Evolutionary conservation across 2,888 invertebrate genomes (phyloP).

Genomic region (Acanthoscelides obtectus): DNA sequence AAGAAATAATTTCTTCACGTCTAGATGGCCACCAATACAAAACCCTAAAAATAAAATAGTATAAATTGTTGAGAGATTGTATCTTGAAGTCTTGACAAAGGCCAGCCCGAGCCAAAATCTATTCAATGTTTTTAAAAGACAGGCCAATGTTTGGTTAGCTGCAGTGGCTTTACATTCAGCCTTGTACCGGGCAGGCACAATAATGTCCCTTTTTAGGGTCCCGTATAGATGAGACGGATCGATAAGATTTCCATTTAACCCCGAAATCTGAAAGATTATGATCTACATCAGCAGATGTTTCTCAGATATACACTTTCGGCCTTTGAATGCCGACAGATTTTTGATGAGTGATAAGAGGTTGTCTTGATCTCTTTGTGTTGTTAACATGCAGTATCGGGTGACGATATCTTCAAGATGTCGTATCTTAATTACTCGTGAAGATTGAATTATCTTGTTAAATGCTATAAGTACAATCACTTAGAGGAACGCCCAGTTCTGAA

Average conservation of each 20-base stretch:
- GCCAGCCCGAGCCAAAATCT: conserved; percentile 42
- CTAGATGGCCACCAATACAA: conserved; percentile 45
- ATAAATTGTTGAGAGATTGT: conserved; percentile 42
- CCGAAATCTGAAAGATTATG: conserved; percentile 18
- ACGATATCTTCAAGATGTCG: conserved; percentile 21
- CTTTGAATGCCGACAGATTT: conserved; percentile 19
- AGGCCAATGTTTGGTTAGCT: conserved; percentile 68
- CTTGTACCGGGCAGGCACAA: conserved; percentile 30
- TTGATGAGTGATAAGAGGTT: conserved; percentile 19
- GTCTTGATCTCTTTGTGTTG: conserved; percentile 11
- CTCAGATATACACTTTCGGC: conserved; percentile 27
- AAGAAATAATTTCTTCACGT: conserved; percentile 50
- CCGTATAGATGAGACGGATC: conserved; percentile 39
- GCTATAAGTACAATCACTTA: no score
- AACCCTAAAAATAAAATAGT: conserved; percentile 36
- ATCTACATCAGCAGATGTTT: conserved; percentile 34
- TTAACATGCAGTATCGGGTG: conserved; percentile 21
- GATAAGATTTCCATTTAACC: conserved; percentile 34
- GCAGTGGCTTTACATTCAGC: conserved; percentile 40
- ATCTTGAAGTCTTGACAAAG: conserved; percentile 41
- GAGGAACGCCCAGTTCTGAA: no score
- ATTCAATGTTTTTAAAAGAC: conserved; percentile 50
- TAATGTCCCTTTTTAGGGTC: conserved; percentile 31
- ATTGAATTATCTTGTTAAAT: conserved; percentile 11
- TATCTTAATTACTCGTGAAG: conserved; percentile 24